Evolutionary conservation across 2,888 invertebrate species (phyloP), one percentile per base, ranked within the genome.

Genomic region (Himalopsyche tibetana): DNA sequence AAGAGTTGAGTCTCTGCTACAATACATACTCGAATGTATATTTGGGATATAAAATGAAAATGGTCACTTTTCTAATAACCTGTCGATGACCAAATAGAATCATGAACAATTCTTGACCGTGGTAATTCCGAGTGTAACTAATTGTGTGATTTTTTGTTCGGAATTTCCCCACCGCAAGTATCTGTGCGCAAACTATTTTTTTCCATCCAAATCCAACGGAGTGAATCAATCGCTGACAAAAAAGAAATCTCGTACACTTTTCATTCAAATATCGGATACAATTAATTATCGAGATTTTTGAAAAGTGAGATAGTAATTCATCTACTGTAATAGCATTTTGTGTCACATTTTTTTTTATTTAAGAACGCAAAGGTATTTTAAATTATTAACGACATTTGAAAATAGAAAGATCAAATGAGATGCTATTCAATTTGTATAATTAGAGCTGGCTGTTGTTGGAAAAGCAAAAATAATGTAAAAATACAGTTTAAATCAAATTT

Each of bases 191-290:
- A 74, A 74, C 74, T 74, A 63, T 63, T 74, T 74, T 28, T 74
- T 28, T 38, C 19, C 36, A 74, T 38, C 28, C 4, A 74, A 74
- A 28, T 28, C 74, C 74, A 74, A 74, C 74, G 12, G 74, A 74
- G 74, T 74, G 38, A 38, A 74, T 74, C 63, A 63, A 63, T 63
- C 63, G 63, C 28, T 63, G 51, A 63, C 63, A 63, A 63, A 74
- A 51, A 36, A 74, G 12, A 74, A 36, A 19, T 38, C 15, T 74
- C 74, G 15, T 74, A 74, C 74, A 74, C 3, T 74, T 74, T 74
- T 74, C 74, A 74, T 74, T 74, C 74, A 74, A 74, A 74, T 74
- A 74, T 74, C 74, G 38, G 63, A 74, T 38, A 74, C 74, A 74
- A 74, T 74, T 74, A 74, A 74, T 74, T 74, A 74, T 74, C 36